Evolutionary conservation across 2,113 vertebrate genomes (phyloP).

Genomic region (Equus przewalskii): DNA sequence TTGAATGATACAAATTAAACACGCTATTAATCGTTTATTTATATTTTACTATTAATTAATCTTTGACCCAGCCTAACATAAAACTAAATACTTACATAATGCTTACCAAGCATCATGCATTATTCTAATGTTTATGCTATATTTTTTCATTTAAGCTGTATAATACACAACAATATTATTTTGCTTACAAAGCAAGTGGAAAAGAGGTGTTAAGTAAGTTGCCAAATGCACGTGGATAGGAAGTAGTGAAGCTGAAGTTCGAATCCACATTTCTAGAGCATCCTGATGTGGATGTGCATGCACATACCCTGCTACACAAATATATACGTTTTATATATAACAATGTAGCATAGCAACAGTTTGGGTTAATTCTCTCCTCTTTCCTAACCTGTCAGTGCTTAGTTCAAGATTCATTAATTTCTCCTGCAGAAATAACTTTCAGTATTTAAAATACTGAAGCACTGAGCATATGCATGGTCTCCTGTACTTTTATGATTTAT

Average conservation of each 20-base stretch:
- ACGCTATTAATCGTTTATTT: background rate
- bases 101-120: background rate
- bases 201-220: background rate
- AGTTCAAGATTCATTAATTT: background rate
- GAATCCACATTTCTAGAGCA: background rate
- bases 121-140: background rate
- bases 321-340: background rate
- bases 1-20: background rate
- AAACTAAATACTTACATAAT: background rate
- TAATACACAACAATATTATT: background rate
- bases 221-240: background rate
- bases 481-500: background rate
- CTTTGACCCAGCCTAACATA: background rate
- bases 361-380: background rate
- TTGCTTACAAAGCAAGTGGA: background rate
- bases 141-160: background rate
- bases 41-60: slow-evolving; percentile 1
- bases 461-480: background rate
- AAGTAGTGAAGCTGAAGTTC: background rate
- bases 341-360: background rate
- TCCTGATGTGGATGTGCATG: background rate
- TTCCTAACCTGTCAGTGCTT: background rate
- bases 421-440: background rate
- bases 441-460: background rate
- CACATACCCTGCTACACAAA: background rate